Evolutionary conservation across 2,797 vertebrate species (phyloP).

Genomic region (Melanotaenia nigrans): DNA sequence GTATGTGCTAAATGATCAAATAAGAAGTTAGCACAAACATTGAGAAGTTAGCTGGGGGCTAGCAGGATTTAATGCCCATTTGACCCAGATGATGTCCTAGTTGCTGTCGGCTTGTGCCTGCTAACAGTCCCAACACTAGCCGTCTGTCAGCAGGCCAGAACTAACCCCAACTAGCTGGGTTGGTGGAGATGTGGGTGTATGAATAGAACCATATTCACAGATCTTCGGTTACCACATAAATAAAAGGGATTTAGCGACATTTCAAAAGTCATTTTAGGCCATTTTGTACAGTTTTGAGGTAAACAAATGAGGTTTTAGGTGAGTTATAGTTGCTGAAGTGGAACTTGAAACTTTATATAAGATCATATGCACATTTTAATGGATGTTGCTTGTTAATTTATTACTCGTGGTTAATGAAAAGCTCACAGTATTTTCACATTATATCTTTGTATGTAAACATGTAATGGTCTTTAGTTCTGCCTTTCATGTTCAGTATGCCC

Average conservation of each 20-base stretch:
- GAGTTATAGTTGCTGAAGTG: not conserved
- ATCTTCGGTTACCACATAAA: not conserved
- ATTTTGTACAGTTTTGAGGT: not conserved
- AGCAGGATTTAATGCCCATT: not conserved
- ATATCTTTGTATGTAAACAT: not conserved
- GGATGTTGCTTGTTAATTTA: not conserved
- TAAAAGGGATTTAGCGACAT: not conserved
- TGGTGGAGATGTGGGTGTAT: no score
- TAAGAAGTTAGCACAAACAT: no score
- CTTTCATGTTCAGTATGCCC: conserved; percentile 10
- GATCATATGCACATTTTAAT: not conserved
- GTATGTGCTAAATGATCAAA: no score
- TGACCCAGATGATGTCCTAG: no score
- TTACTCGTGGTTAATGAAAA: not conserved
- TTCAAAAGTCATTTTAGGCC: no score
- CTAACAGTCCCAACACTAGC: not conserved
- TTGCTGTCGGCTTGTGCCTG: not conserved
- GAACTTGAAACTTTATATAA: not conserved
- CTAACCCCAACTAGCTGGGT: no score
- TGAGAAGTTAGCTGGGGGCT: not conserved
- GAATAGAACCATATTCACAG: not conserved
- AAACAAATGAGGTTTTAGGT: not conserved
- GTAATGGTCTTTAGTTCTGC: not conserved
- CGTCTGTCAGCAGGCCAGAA: not conserved
- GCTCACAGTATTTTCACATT: not conserved